Base-by-base conservation (phyloP, 1,140 invertebrate species). In the Ylistrum balloti region DNA sequence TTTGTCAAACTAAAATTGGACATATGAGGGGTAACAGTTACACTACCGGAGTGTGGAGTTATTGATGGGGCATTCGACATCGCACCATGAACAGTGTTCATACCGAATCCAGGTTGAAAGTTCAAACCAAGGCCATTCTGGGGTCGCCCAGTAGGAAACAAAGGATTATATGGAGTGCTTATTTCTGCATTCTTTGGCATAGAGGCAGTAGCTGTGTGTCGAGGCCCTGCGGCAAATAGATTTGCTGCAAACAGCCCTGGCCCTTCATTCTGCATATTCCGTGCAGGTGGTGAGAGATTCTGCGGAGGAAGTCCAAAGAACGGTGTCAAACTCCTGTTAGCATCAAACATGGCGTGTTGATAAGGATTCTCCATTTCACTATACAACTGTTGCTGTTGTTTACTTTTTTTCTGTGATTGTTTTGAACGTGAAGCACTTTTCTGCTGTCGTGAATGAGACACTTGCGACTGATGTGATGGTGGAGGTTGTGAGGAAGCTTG, bases 91-190 rank as follows among this genome's bases (percentile, higher is more conserved):
- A 96, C 92, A 85, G 93, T 95, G 89, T 96, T 96, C 94, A 96
- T 95, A 33, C 95, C 94, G 90, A 96, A 96, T 32, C 95, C 94
- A 33, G 95, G 93, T 90, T 96, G 96, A 90, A 96, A 96, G 88
- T 96, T 96, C 33, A 96, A 90, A 88, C 96, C 96, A 13, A 96
- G 91, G 33, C 95, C 94, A 92, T 95, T 96, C 88, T 96, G 96
- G 2, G 95, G 89, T 20, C 96, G 92, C 33, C 94, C 86, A 35
- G 95, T 94, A n/a, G 94, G 94, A 86, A 96, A 95, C 32, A 96
- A 91, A n/a, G 95, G 91, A 92, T 96, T 95, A 89, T 95, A 96
- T 33, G 96, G 90, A 11, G 94, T 90, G 87, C 95, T 90, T 28
- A 95, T 91, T 33, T 95, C 94, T 10, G 93, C 85, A 91, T 95